Evolutionary conservation across 2,888 invertebrate species (phyloP).

Genomic region (Drosophila anomalata): DNA sequence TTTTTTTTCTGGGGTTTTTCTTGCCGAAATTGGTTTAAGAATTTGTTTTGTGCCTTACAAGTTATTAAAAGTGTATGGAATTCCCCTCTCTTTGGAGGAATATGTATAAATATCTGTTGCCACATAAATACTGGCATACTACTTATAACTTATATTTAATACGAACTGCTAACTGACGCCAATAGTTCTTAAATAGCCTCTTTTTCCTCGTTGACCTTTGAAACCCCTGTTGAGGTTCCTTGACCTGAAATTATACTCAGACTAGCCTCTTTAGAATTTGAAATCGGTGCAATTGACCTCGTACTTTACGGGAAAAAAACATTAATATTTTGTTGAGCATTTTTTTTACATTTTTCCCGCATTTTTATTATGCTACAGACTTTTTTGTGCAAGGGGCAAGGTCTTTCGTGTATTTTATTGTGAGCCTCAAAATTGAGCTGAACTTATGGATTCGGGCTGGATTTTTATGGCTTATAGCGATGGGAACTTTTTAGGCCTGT

Average conservation of each 20-base stretch:
- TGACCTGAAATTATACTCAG: conserved; percentile 17
- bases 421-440: conserved; percentile 22
- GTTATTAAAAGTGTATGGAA: not conserved
- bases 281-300: conserved; percentile 41
- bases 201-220: conserved; percentile 51
- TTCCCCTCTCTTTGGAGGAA: no score
- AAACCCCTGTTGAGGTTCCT: conserved; percentile 1
- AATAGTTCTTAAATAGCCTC: conserved; percentile 23
- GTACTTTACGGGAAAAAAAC: conserved; percentile 32
- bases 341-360: conserved; percentile 22
- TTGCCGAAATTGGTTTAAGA: not conserved
- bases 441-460: conserved; percentile 4
- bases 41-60: not conserved
- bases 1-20: conserved; percentile 2
- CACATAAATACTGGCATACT: not conserved
- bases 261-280: not conserved
- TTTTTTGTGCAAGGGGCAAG: not conserved
- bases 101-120: not conserved
- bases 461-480: conserved; percentile 25
- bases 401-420: conserved; percentile 41
- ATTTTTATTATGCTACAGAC: conserved; percentile 43
- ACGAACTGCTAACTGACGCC: conserved; percentile 2
- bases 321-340: not conserved
- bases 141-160: not conserved
- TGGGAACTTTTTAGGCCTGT: conserved; percentile 4